Evolutionary conservation across 2,888 invertebrate species (phyloP).

Genomic region (Xanthia togata): DNA sequence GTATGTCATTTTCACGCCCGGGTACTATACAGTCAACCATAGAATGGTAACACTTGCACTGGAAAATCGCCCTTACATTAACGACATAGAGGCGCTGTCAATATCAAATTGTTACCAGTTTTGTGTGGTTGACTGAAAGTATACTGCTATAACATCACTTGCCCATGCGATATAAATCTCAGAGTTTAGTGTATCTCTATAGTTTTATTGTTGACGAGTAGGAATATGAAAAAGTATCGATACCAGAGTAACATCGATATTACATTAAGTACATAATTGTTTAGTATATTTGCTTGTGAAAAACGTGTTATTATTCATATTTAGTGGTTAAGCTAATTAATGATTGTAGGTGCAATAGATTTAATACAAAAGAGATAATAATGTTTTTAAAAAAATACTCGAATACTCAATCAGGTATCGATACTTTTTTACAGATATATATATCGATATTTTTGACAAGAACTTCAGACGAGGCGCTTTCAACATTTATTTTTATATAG

Average conservation of each 20-base stretch:
- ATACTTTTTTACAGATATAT: neutral
- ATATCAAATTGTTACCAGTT: neutral
- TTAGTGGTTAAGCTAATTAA: neutral
- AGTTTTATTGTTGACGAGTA: neutral
- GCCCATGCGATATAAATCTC: neutral
- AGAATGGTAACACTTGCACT: neutral
- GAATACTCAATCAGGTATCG: neutral
- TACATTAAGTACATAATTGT: no score
- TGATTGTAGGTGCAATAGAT: neutral
- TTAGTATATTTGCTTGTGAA: neutral
- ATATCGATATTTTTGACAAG: neutral
- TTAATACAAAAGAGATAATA: neutral
- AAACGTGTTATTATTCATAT: neutral
- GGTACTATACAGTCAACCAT: neutral
- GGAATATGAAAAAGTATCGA: neutral
- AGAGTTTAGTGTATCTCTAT: neutral
- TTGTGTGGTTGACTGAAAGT: neutral
- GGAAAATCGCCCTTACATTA: neutral
- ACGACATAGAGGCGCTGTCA: neutral
- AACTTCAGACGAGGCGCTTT: slow-evolving; percentile 20
- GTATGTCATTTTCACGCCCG: neutral
- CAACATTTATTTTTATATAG: slow-evolving; percentile 31
- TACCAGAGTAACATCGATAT: neutral
- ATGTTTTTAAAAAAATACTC: neutral
- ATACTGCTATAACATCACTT: neutral